phyloP scores from a whole-genome alignment of 2,113 vertebrate species.

The Harpagus bidentatus region DNA sequence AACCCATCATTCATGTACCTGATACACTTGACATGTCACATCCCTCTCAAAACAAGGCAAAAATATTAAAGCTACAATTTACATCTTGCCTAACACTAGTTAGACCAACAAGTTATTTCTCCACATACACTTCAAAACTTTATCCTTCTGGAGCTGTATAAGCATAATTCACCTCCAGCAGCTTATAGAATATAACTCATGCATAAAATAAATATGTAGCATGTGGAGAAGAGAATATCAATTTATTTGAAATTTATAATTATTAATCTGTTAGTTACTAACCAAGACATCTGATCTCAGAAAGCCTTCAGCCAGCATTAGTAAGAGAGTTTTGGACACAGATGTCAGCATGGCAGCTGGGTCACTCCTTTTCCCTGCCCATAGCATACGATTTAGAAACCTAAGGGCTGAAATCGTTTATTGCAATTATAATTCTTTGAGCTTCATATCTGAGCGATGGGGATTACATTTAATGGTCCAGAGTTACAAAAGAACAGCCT shows the following conservation, averaged over 20 bases:
- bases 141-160: not conserved
- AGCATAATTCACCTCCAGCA: not conserved
- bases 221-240: not conserved
- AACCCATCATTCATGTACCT: not conserved
- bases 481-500: not conserved
- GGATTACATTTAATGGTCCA: not conserved
- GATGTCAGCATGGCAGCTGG: not conserved
- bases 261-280: not conserved
- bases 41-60: not conserved
- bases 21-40: not conserved
- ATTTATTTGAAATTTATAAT: not conserved
- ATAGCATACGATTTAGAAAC: not conserved
- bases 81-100: not conserved
- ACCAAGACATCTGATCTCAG: not conserved
- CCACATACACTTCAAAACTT: not conserved
- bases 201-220: not conserved
- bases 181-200: not conserved
- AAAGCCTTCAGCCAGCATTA: not conserved
- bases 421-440: not conserved
- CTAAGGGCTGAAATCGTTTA: not conserved
- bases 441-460: not conserved
- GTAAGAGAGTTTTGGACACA: not conserved
- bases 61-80: not conserved
- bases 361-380: not conserved
- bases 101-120: not conserved